A percentile compares a stretch with the other conserved stretches of the same genome.
Evolutionary conservation across 2,888 invertebrate species (phyloP).

Genomic region (Apodemia duryi): DNA sequence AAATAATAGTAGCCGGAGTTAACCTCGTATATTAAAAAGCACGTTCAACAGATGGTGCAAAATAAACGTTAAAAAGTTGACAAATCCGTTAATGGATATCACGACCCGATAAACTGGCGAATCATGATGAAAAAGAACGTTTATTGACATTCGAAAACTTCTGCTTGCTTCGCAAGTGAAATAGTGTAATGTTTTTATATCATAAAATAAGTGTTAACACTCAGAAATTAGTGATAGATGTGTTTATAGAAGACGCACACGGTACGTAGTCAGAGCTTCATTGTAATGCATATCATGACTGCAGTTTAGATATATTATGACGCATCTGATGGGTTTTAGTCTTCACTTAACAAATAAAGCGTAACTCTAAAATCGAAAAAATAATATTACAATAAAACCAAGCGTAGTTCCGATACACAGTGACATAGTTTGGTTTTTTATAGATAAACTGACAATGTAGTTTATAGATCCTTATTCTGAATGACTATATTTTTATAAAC

Average conservation of each 20-base stretch:
- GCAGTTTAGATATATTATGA: not conserved
- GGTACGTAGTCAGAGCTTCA: not conserved
- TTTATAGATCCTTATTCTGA: conserved; percentile 27
- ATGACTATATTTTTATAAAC: not conserved
- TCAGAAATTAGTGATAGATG: not conserved
- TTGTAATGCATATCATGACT: not conserved
- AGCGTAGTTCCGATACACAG: conserved; percentile 22
- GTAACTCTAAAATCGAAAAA: not conserved
- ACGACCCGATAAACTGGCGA: too few relatives aligned
- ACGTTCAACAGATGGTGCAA: not conserved
- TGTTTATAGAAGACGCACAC: not conserved
- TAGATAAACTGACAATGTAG: conserved; percentile 27
- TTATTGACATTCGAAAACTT: not conserved
- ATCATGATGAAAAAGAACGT: not conserved
- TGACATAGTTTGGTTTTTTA: conserved; percentile 22
- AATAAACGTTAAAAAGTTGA: not conserved
- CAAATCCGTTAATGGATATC: not conserved
- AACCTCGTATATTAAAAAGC: too few relatives aligned
- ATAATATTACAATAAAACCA: conserved; percentile 5
- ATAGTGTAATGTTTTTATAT: too few relatives aligned
- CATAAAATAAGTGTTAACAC: not conserved
- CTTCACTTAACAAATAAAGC: not conserved
- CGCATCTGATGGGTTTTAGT: not conserved
- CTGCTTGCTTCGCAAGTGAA: too few relatives aligned
- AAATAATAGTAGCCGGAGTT: too few relatives aligned